These are phyloP conservation scores for Cirrhinus mrigala DNA, from an alignment of 2,797 vertebrate species.

Conservation along the genomic window DNA sequence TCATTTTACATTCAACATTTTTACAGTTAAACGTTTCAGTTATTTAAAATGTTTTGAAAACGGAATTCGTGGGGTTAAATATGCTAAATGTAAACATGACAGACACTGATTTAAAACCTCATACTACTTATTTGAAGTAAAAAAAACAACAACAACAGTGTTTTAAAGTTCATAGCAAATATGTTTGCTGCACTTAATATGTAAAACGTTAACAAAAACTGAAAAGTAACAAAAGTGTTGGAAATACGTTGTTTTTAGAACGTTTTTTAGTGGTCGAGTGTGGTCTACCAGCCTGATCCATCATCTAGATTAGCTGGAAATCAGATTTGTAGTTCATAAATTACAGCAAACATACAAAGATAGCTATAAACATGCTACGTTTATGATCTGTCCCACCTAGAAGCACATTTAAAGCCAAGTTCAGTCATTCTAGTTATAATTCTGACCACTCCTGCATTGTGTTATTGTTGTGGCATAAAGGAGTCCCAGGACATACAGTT, in stretches of 20 bases:
- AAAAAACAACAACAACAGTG: not conserved
- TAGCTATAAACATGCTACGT: not conserved
- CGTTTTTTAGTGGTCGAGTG: not conserved
- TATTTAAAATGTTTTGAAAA: not conserved
- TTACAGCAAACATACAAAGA: not conserved
- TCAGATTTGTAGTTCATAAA: not conserved
- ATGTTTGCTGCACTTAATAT: not conserved
- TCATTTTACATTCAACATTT: not conserved
- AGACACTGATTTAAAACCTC: not conserved
- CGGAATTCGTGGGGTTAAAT: not conserved
- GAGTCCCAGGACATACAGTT: not conserved
- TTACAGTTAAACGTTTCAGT: not conserved
- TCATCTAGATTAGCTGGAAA: not conserved
- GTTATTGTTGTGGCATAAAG: not conserved
- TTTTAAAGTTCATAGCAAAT: not conserved
- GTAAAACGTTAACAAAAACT: not conserved
- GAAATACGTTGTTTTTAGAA: not conserved
- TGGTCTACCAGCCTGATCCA: not conserved
- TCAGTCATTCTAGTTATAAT: not conserved
- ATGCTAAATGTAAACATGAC: not conserved
- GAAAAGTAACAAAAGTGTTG: not conserved
- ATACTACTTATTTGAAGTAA: too few relatives aligned
- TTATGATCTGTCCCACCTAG: not conserved
- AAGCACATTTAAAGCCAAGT: not conserved
- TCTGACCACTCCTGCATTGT: not conserved